A percentile compares a stretch with the other conserved stretches of the same genome.
These are phyloP conservation scores for Plestiodon gilberti DNA, from an alignment of 2,113 vertebrate genomes.

Conservation along the genomic window DNA sequence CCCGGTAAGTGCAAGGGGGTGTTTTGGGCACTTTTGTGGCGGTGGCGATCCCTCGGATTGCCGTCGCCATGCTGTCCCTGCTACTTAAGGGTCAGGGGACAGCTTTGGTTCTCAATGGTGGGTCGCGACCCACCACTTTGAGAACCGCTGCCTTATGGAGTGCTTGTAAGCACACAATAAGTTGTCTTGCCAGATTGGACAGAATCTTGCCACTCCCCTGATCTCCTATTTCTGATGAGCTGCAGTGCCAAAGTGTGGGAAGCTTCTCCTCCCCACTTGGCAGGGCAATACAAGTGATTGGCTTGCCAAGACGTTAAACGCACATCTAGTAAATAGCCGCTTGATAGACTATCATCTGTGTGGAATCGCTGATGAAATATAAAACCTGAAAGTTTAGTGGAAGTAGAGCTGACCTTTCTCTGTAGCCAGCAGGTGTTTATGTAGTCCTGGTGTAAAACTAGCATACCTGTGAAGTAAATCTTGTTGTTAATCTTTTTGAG, in stretches of 20 bases:
- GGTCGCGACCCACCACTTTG: no score
- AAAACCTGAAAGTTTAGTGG: background rate
- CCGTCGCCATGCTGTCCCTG: no score
- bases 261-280: background rate
- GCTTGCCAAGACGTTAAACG: background rate
- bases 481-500: slow-evolving; percentile 22
- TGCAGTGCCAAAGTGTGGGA: background rate
- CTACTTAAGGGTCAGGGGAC: no score
- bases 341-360: background rate
- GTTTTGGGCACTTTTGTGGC: no score
- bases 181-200: background rate
- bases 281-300: background rate
- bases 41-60: no score
- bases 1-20: no score
- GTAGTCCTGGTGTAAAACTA: background rate
- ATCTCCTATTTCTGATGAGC: background rate
- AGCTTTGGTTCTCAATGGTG: no score
- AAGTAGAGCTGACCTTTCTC: background rate
- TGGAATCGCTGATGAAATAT: background rate
- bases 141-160: no score
- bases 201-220: background rate
- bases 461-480: background rate
- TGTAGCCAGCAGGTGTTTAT: background rate
- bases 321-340: background rate
- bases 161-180: background rate